A percentile compares a stretch with the other conserved stretches of the same genome.
phyloP scores from a whole-genome alignment of 1,140 invertebrate genomes.

The Drosophila nikananu region DNA sequence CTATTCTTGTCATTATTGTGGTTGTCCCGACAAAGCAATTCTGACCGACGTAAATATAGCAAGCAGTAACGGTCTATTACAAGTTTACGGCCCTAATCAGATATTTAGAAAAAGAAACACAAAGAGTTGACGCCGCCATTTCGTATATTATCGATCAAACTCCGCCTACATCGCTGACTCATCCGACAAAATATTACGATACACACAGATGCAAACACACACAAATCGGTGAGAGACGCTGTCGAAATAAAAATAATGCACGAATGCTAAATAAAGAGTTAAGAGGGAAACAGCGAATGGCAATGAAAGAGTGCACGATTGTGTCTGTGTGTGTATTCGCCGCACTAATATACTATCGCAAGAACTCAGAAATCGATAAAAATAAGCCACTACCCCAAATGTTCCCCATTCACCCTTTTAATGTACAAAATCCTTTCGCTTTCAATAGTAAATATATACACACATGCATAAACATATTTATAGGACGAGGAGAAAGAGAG shows the following conservation, averaged over 20 bases:
- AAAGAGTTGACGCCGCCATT: conserved; percentile 80
- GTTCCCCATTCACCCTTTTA: conserved; percentile 62
- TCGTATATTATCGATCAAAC: conserved; percentile 77
- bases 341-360: conserved; percentile 38
- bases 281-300: conserved; percentile 69
- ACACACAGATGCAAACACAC: conserved; percentile 23
- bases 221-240: conserved; percentile 52
- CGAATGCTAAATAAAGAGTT: conserved; percentile 72
- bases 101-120: neutral
- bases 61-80: neutral
- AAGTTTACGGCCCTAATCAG: neutral
- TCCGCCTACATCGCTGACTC: conserved; percentile 64
- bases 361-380: conserved; percentile 60
- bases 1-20: neutral
- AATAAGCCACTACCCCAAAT: conserved; percentile 35
- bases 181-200: conserved; percentile 3
- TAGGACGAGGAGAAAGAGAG: conserved; percentile 28
- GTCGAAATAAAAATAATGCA: conserved; percentile 78
- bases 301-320: conserved; percentile 54
- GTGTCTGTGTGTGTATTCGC: conserved; percentile 58
- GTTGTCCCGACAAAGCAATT: neutral
- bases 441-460: conserved; percentile 40
- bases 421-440: conserved; percentile 73
- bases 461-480: conserved; percentile 14
- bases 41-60: neutral